phyloP scores from a whole-genome alignment of 2,888 invertebrate genomes.

The Agonopterix alstromeriana region DNA sequence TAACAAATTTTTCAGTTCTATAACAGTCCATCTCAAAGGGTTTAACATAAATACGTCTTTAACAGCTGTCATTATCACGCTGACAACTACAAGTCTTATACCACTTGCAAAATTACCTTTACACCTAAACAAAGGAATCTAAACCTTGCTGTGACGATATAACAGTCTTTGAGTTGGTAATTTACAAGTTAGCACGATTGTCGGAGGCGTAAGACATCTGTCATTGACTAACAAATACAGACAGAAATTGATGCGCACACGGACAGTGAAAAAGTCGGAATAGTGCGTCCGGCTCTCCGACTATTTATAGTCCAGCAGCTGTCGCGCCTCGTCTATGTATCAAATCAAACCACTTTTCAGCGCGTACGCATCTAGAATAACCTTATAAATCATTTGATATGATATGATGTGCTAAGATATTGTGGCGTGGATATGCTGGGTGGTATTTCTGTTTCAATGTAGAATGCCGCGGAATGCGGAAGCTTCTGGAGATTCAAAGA shows the following conservation, averaged over 20 bases:
- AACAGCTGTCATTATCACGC: conserved; percentile 55
- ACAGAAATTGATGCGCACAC: conserved; percentile 69
- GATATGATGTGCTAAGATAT: too few species aligned
- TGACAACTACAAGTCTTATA: conserved; percentile 52
- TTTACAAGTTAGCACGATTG: conserved; percentile 14
- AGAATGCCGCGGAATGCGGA: too few species aligned
- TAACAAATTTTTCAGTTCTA: conserved; percentile 27
- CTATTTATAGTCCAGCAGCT: conserved; percentile 41
- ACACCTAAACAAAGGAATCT: background rate
- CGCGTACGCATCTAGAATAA: conserved; percentile 23
- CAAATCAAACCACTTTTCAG: conserved; percentile 17
- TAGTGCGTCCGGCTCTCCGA: conserved; percentile 45
- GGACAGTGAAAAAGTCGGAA: conserved; percentile 76
- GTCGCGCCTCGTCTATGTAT: conserved; percentile 45
- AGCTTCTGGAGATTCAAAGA: too few species aligned
- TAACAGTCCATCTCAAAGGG: conserved; percentile 49
- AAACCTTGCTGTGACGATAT: background rate
- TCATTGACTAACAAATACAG: conserved; percentile 71
- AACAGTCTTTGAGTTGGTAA: background rate
- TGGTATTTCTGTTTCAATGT: too few species aligned
- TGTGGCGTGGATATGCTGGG: too few species aligned
- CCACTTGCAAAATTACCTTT: conserved; percentile 14
- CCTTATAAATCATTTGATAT: conserved; percentile 15
- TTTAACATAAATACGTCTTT: conserved; percentile 52
- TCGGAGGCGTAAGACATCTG: conserved; percentile 66